These are phyloP conservation scores for Leistus spinibarbis DNA, from an alignment of 2,888 invertebrate genomes.

Conservation along the genomic window DNA sequence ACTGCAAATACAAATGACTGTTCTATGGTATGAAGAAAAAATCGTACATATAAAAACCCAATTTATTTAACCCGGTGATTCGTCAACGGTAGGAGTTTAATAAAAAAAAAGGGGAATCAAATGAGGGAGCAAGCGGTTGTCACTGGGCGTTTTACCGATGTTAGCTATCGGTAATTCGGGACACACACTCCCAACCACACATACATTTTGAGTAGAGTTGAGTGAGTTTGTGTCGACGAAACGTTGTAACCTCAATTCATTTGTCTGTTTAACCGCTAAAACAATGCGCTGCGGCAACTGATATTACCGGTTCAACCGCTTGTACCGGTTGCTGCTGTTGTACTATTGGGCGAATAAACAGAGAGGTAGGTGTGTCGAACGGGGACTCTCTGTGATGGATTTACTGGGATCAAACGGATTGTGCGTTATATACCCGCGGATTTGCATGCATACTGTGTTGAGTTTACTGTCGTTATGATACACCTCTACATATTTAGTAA, in stretches of 20 bases:
- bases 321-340: not conserved
- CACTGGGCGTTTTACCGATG: not conserved
- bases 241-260: constrained; percentile 59
- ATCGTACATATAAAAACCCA: not conserved
- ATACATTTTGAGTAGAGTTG: not conserved
- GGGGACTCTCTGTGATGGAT: constrained; percentile 40
- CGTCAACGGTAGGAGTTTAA: not conserved
- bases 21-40: not conserved
- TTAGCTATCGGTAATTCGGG: not conserved
- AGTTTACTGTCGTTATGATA: not conserved
- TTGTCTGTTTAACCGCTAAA: constrained; percentile 58
- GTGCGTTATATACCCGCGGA: constrained; percentile 39
- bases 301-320: not conserved
- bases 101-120: not conserved
- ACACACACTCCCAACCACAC: not conserved
- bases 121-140: not conserved
- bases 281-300: constrained; percentile 56
- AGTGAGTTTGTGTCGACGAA: constrained; percentile 31
- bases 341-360: not conserved
- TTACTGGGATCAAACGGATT: constrained; percentile 44
- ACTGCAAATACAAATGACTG: no score
- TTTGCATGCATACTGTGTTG: not conserved
- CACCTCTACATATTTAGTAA: not conserved
- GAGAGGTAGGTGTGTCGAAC: constrained; percentile 22
- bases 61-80: not conserved